Evolutionary conservation across 2,797 vertebrate genomes (phyloP).

Genomic region (Amazona finschi): DNA sequence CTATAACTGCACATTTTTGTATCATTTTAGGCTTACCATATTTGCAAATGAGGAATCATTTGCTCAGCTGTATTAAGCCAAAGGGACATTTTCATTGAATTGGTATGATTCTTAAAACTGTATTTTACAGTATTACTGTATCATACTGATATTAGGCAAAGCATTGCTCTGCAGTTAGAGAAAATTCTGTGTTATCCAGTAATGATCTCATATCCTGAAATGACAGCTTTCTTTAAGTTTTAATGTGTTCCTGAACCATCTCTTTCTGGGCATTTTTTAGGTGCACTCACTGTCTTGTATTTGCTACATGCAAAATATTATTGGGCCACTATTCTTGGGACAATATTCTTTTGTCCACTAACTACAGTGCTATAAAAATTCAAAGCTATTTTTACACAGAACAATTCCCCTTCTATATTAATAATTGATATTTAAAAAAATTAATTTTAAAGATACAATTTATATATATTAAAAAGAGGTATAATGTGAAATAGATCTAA

Average conservation of each 20-base stretch:
- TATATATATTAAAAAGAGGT: not conserved
- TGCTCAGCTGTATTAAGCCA: not conserved
- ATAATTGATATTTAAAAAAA: not conserved
- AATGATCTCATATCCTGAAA: not conserved
- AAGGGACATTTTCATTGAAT: slow-evolving; percentile 4
- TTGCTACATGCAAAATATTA: not conserved
- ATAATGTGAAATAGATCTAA: not conserved
- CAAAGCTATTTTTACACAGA: not conserved
- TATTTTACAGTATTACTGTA: not conserved
- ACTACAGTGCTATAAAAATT: not conserved
- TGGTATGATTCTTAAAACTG: not conserved
- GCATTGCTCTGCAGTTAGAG: not conserved
- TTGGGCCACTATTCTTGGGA: not conserved
- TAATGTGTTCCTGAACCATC: not conserved
- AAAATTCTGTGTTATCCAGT: not conserved
- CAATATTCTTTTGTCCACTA: not conserved
- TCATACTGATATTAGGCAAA: not conserved
- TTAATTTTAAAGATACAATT: not conserved
- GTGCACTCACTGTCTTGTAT: not conserved
- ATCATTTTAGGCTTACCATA: not conserved
- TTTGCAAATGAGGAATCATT: not conserved
- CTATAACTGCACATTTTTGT: not conserved
- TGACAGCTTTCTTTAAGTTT: not conserved
- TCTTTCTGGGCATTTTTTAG: not conserved
- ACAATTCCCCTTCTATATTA: not conserved